Conservation (phyloP, 2,888 invertebrate species). For the Amitus sp. region DNA sequence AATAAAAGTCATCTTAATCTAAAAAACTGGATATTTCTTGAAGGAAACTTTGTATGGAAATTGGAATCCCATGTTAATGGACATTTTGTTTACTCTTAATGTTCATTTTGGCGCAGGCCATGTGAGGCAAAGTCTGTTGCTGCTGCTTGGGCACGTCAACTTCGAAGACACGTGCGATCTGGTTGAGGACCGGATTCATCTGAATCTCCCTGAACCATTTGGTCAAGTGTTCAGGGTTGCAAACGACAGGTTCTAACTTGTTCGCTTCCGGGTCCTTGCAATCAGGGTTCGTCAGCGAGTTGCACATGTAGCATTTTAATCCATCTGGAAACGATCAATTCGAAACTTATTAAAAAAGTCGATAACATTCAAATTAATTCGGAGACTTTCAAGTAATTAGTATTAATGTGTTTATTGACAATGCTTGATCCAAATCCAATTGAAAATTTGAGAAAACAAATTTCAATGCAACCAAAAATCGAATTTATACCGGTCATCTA, state of each 20-base stretch:
- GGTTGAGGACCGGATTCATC: slow-evolving; percentile 25
- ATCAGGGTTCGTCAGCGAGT: slow-evolving; percentile 35
- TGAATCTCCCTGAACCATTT: slow-evolving; percentile 36
- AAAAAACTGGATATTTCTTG: no score
- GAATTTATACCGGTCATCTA: no score
- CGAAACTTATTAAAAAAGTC: background rate
- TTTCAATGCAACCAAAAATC: no score
- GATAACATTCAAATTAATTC: background rate
- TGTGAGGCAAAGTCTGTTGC: slow-evolving; percentile 19
- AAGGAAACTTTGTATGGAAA: no score
- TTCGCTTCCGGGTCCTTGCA: slow-evolving; percentile 43
- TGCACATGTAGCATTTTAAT: slow-evolving; percentile 56
- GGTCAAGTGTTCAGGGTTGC: slow-evolving; percentile 40
- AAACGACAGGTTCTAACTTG: slow-evolving; percentile 43
- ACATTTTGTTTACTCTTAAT: slow-evolving; percentile 42
- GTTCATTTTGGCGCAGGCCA: slow-evolving; percentile 52
- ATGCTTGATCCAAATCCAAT: background rate
- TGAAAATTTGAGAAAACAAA: background rate
- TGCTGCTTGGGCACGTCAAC: slow-evolving; percentile 41
- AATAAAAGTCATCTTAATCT: no score
- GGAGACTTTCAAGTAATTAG: no score
- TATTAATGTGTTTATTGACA: no score
- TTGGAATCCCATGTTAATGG: no score
- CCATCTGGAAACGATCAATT: slow-evolving; percentile 43
- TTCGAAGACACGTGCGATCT: slow-evolving; percentile 45